A percentile compares a stretch with the other conserved stretches of the same genome.
phyloP scores from a whole-genome alignment of 2,888 invertebrate genomes.

The Drosophila longiperda region DNA sequence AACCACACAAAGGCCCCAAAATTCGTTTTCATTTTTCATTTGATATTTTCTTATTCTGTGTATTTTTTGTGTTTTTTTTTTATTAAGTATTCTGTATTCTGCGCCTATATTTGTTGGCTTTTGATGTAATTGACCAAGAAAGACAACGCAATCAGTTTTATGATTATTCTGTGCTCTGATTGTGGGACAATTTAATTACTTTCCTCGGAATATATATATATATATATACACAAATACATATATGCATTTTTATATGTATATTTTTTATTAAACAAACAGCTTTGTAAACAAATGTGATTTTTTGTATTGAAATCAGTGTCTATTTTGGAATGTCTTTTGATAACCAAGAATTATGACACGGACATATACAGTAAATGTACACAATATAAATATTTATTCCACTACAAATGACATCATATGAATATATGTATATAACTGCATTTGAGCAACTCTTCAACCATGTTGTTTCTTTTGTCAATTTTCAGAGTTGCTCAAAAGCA shows the following conservation, averaged over 20 bases:
- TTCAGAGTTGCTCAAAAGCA: background rate
- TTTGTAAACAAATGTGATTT: conserved; percentile 33
- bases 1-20: conserved; percentile 41
- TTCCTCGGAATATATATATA: conserved; percentile 10
- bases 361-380: background rate
- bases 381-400: background rate
- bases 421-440: no score
- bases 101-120: conserved; percentile 35
- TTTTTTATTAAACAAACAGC: conserved; percentile 2
- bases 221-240: background rate
- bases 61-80: background rate
- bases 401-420: no score
- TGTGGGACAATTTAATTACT: conserved; percentile 42
- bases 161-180: conserved; percentile 33
- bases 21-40: conserved; percentile 26
- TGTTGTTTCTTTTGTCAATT: no score
- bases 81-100: conserved; percentile 30
- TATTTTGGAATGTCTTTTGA: conserved; percentile 3
- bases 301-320: background rate
- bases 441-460: no score
- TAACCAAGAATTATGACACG: background rate
- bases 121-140: conserved; percentile 47
- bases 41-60: conserved; percentile 14
- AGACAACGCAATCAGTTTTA: conserved; percentile 41
- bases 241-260: background rate